Percentiles rank a stretch among this genome's conserved stretches.
Conservation (phyloP, 1,140 invertebrate genomes). For the Meloidogyne chitwoodi region DNA sequence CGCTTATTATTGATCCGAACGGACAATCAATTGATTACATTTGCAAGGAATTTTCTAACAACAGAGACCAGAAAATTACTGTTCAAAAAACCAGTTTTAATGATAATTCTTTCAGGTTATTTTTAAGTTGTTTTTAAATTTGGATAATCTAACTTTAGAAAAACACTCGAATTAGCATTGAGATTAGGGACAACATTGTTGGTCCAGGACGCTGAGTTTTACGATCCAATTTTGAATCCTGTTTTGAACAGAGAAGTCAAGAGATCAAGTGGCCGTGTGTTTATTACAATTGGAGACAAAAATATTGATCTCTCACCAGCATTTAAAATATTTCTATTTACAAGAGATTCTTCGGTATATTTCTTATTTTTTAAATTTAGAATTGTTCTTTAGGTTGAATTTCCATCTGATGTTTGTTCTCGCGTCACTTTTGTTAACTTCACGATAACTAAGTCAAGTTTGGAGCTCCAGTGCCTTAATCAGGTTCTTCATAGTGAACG, state of each 20-base stretch:
- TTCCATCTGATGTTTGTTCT: conserved; percentile 96
- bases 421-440: conserved; percentile 99
- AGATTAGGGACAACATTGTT: conserved; percentile 96
- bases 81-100: conserved; percentile 98
- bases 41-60: conserved; percentile 78
- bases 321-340: conserved; percentile 97
- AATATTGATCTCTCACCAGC: conserved; percentile 98
- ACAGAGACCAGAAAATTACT: conserved; percentile 70
- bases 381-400: conserved; percentile 68
- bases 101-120: conserved; percentile 81
- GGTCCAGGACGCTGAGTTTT: conserved; percentile 97
- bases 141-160: conserved; percentile 65
- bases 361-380: background rate
- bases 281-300: conserved; percentile 96
- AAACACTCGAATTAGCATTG: conserved; percentile 94
- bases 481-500: conserved; percentile 94
- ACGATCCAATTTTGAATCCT: conserved; percentile 97
- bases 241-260: conserved; percentile 92
- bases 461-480: conserved; percentile 97
- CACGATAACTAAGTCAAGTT: conserved; percentile 90
- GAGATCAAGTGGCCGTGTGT: conserved; percentile 87
- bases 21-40: conserved; percentile 97
- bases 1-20: conserved; percentile 96
- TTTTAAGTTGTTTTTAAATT: background rate
- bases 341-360: conserved; percentile 85